Evolutionary conservation across 37 sponge, comb jelly and placozoan species (phyloP), one percentile per base, ranked within the genome.

Genomic region (Dysidea cf. avara): DNA sequence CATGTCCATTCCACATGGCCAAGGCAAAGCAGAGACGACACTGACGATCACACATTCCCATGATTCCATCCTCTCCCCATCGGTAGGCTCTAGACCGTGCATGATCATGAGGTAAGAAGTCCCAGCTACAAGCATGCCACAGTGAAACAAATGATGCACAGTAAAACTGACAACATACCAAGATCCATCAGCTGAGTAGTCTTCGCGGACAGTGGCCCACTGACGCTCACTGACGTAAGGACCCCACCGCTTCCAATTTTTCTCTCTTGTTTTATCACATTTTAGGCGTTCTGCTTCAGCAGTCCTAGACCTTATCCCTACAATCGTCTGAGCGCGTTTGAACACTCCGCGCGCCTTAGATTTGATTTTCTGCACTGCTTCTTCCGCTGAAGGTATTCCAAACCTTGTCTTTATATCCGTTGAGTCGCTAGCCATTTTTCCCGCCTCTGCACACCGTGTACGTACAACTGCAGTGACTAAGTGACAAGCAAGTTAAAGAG

Each of bases 191-290:
- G 84, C 22, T 3, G 96, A 96, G 81, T 96, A 96, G 79, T 96
- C 96, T 53, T 96, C 96, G 47, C 96, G 59, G 14, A 96, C 96
- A 9, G 96, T 96, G 13, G 86, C 78, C 96, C 96, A 96, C 86
- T 96, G 96, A 29, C 96, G 82, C 88, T 96, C 96, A 48, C 84
- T 83, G 25, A 96, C 61, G 75, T 92, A 96, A 0, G 96, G 96
- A 4, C 96, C 96, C 96, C 96, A 96, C 39, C 96, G 57, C 76
- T 96, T 96, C 96, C 96, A 96, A 75, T 96, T 92, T 46, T 71
- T 84, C 22, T 39, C 31, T 7, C 90, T 70, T 39, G 53, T 62
- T 43, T 74, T 68, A 66, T 96, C 96, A 43, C 85, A 79, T 48
- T 58, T 51, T 67, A 96, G 78, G 16, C 96, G 46, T 14, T 69